phyloP scores from a whole-genome alignment of 2,113 vertebrate species.

The Hemichromis elongatus region DNA sequence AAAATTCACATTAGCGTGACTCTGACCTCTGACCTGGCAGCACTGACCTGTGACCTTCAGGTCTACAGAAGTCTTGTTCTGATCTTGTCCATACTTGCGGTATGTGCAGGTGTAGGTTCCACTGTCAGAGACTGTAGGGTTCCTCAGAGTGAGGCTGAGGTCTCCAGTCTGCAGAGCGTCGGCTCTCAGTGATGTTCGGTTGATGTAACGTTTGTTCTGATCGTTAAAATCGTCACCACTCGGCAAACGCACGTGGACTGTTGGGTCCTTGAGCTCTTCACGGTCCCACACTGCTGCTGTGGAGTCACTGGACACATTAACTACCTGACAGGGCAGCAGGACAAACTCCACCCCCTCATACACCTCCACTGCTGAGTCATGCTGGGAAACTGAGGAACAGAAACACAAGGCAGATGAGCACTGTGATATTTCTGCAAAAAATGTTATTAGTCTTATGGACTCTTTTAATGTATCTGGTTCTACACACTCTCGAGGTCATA shows the following conservation, averaged over 20 bases:
- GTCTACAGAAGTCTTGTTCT: not conserved
- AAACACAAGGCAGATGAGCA: not conserved
- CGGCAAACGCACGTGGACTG: not conserved
- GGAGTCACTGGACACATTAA: rapidly evolving
- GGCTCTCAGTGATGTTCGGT: too few relatives aligned
- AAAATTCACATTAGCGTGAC: not conserved
- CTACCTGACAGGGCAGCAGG: not conserved
- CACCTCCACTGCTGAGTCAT: not conserved
- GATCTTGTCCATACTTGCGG: not conserved
- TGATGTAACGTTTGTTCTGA: too few relatives aligned
- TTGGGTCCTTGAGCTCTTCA: not conserved
- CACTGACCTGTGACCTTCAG: not conserved
- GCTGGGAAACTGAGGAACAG: not conserved
- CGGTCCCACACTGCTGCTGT: rapidly evolving
- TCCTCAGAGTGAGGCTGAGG: too few relatives aligned
- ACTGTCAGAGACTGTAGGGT: not conserved
- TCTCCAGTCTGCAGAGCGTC: too few relatives aligned
- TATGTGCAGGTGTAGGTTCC: not conserved
- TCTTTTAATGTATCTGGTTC: too few relatives aligned
- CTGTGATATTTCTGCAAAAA: too few relatives aligned
- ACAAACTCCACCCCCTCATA: not conserved
- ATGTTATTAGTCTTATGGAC: too few relatives aligned
- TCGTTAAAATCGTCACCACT: not conserved
- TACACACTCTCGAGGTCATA: too few relatives aligned
- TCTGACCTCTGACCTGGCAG: not conserved